A percentile compares a stretch with the other conserved stretches of the same genome.
phyloP scores from a whole-genome alignment of 2,797 vertebrate species.

The Buphagus erythrorhynchus region DNA sequence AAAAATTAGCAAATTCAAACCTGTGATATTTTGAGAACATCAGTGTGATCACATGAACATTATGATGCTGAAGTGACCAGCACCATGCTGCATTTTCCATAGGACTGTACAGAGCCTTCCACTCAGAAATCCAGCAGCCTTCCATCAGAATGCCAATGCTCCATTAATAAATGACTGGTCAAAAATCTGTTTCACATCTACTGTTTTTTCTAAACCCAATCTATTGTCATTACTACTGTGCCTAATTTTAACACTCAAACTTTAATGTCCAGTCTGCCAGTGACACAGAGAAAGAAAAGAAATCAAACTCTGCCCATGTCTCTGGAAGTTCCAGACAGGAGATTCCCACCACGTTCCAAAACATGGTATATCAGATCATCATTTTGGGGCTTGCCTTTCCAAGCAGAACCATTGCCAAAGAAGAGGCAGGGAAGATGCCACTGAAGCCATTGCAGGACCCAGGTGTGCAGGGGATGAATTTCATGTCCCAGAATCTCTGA shows the following conservation, averaged over 20 bases:
- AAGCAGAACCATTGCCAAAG: not conserved
- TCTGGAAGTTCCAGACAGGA: not conserved
- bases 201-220: not conserved
- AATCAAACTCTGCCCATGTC: not conserved
- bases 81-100: not conserved
- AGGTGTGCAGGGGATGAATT: not conserved
- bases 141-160: not conserved
- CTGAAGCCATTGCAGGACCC: fast-evolving
- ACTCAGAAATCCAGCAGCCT: not conserved
- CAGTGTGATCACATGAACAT: fast-evolving
- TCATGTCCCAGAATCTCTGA: not conserved
- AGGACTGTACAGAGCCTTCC: too few relatives aligned
- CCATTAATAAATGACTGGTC: not conserved
- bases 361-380: fast-evolving
- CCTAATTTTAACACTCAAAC: not conserved
- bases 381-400: not conserved
- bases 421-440: not conserved
- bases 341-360: not conserved
- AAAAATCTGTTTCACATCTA: not conserved
- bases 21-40: not conserved
- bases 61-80: not conserved
- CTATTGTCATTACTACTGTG: not conserved
- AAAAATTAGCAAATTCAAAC: not conserved
- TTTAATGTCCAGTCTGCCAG: not conserved
- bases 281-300: not conserved